phyloP scores from a whole-genome alignment of 2,888 invertebrate genomes.

The Lordiphosa fenestrarum region DNA sequence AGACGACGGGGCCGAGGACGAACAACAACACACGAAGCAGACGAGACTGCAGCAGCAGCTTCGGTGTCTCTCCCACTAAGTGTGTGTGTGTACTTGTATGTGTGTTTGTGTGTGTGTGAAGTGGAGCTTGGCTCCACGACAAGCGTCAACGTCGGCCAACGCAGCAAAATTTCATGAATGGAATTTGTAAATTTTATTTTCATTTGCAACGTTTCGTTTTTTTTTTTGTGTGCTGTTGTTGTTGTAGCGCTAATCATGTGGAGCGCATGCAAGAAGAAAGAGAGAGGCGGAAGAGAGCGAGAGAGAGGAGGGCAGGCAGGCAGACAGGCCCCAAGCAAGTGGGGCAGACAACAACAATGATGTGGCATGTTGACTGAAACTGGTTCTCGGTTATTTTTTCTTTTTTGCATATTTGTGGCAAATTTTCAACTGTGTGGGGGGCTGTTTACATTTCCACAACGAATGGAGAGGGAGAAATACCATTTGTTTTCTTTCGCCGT shows the following conservation, averaged over 20 bases:
- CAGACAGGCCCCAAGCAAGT: constrained; percentile 49
- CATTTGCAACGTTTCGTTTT: constrained; percentile 58
- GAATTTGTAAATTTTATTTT: constrained; percentile 80
- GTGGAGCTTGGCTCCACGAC: constrained; percentile 34
- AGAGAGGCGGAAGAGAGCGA: neutral
- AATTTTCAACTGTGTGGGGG: constrained; percentile 19
- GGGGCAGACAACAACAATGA: constrained; percentile 58
- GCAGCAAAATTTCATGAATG: constrained; percentile 78
- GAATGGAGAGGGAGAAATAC: constrained; percentile 11
- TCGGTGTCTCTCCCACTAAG: constrained; percentile 22
- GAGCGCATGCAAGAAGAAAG: constrained; percentile 24
- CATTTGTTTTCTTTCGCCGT: constrained; percentile 19
- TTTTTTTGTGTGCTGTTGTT: constrained; percentile 27
- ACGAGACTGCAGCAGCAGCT: constrained; percentile 27
- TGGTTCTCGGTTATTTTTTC: constrained; percentile 52
- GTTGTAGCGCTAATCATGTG: constrained; percentile 66
- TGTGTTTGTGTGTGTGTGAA: constrained; percentile 35
- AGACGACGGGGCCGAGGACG: constrained; percentile 24
- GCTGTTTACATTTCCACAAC: constrained; percentile 9
- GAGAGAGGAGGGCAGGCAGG: neutral
- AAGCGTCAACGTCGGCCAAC: constrained; percentile 31
- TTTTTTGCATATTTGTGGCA: constrained; percentile 39
- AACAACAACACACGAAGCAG: constrained; percentile 8
- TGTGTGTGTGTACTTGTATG: constrained; percentile 23
- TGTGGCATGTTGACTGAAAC: constrained; percentile 52